Evolutionary conservation across 2,888 invertebrate species (phyloP).

Genomic region (Biston betularia): DNA sequence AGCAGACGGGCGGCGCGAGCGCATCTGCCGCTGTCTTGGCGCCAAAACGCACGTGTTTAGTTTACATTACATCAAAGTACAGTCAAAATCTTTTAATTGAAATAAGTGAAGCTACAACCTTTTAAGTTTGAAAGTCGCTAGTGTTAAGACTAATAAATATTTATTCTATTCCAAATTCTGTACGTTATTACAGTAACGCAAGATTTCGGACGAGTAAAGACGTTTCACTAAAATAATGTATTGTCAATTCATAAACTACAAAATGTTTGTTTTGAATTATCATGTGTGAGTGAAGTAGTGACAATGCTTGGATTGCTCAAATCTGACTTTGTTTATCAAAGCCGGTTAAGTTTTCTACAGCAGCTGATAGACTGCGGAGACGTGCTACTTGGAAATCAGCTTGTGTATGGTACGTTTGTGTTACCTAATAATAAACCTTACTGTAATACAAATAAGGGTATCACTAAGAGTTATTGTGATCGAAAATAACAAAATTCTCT

Average conservation of each 20-base stretch:
- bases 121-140: background rate
- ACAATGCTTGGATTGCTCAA: slow-evolving; percentile 76
- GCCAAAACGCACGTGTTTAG: slow-evolving; percentile 68
- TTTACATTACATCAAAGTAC: slow-evolving; percentile 6
- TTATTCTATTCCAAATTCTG: background rate
- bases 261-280: slow-evolving; percentile 30
- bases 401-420: slow-evolving; percentile 64
- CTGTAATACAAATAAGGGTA: background rate
- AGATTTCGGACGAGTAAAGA: background rate
- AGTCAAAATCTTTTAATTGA: background rate
- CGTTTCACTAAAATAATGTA: background rate
- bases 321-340: slow-evolving; percentile 77
- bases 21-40: slow-evolving; percentile 77
- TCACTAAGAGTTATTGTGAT: no score
- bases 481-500: no score
- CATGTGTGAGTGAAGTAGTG: slow-evolving; percentile 31
- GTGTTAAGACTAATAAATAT: background rate
- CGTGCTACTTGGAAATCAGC: slow-evolving; percentile 68
- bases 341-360: slow-evolving; percentile 73
- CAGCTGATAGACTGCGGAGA: slow-evolving; percentile 80
- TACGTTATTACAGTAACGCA: background rate
- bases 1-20: slow-evolving; percentile 66
- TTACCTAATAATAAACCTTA: background rate
- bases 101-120: background rate
- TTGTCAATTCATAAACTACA: background rate